These are phyloP conservation scores for Lepidonotus clava DNA, from an alignment of 2,888 invertebrate genomes.

Conservation along the genomic window DNA sequence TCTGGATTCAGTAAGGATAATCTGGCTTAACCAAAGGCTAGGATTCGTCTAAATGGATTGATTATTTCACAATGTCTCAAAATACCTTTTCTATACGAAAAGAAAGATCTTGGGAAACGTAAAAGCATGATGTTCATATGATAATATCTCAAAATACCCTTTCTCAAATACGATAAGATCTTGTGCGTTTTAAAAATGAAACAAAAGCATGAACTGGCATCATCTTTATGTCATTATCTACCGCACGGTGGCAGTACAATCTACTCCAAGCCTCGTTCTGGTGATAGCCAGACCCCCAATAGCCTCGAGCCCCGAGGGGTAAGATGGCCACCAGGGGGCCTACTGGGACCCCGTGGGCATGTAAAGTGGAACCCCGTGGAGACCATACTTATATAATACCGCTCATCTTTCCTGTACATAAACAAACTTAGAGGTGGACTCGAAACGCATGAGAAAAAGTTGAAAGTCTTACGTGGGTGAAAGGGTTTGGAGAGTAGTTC, in stretches of 20 bases:
- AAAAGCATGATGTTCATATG: no score
- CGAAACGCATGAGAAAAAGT: neutral
- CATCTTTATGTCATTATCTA: neutral
- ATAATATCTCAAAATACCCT: no score
- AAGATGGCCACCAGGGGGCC: neutral
- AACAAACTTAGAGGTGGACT: neutral
- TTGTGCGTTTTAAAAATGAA: no score
- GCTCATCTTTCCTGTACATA: neutral
- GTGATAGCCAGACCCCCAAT: slow-evolving; percentile 17
- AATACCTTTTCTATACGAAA: no score
- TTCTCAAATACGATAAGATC: no score
- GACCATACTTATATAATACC: neutral
- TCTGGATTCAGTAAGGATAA: no score
- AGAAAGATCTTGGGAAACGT: no score
- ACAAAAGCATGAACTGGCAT: neutral
- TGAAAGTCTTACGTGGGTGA: neutral
- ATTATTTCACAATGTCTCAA: no score
- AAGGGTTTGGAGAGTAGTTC: neutral
- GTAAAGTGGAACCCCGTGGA: slow-evolving; percentile 34
- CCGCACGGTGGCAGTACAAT: neutral
- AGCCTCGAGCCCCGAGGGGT: neutral
- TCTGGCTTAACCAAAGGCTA: no score
- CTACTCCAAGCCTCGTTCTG: neutral
- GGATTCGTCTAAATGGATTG: no score
- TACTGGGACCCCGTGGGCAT: neutral